Percentiles rank a stretch among this genome's conserved stretches.
Evolutionary conservation across 2,113 vertebrate species (phyloP).

Genomic region (Gallinago undulata): DNA sequence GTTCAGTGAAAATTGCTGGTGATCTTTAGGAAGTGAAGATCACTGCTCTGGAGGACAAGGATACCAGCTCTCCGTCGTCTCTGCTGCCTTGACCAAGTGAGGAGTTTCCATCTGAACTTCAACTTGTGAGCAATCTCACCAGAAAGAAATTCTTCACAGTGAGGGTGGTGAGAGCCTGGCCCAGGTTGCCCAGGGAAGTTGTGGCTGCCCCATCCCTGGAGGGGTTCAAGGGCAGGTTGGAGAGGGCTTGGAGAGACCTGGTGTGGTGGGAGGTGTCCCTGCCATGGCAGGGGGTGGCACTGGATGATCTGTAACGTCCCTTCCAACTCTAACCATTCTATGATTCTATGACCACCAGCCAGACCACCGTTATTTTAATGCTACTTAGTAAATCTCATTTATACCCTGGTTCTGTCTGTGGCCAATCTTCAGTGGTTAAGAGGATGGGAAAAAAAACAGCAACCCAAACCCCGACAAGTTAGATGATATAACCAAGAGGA

Average conservation of each 20-base stretch:
- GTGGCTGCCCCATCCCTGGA: too few relatives aligned
- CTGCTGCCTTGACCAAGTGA: neutral
- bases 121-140: neutral
- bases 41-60: accelerated
- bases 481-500: neutral
- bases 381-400: neutral
- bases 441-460: neutral
- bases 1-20: neutral
- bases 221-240: too few relatives aligned
- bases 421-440: neutral
- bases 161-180: too few relatives aligned
- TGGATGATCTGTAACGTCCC: too few relatives aligned
- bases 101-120: neutral
- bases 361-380: neutral
- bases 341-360: neutral
- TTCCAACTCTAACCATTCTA: too few relatives aligned
- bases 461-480: neutral
- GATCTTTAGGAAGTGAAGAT: neutral
- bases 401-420: neutral
- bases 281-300: too few relatives aligned
- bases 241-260: too few relatives aligned
- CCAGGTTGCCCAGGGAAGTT: too few relatives aligned
- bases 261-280: too few relatives aligned
- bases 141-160: too few relatives aligned
- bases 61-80: neutral